Base-by-base conservation (phyloP, 2,797 vertebrate species). In the Monodelphis domestica region DNA sequence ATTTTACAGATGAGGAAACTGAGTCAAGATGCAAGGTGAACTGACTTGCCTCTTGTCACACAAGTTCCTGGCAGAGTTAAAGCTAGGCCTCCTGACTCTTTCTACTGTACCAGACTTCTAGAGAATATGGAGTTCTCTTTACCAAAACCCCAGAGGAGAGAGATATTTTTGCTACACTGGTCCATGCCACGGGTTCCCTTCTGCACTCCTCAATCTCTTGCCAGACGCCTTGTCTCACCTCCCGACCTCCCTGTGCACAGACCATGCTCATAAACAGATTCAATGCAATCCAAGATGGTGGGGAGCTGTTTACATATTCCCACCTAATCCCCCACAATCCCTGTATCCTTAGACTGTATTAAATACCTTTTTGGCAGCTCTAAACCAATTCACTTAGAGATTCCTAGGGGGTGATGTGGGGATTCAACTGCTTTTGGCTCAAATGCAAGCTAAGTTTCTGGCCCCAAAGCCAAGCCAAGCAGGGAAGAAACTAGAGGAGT, bases 281-380 rank as follows among this genome's bases (percentile, higher is more conserved):
- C 0, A 3, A 6, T 1, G 0, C 70, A 50, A 21, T 2, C 30
- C 0, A 4, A 63, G 38, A 29, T 2, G 56, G 89, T 6, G 0
- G 33, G 33, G 1, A 89, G 56, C 3, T 21, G 5, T 0, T 0
- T 6, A 29, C 5, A 0, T 0, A 1, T 7, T 54, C n/a, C 30
- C 90, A 15, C 5, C 38, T 63, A 87, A 91, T 92, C 94, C 97
- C 57, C 93, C 54, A 51, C 38, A 45, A 54, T 94, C 97, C 94
- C 94, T 15, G 63, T 4, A 0, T 26, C 91, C 55, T 89, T 78
- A n/a, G 93, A 52, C 3, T 45, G 38, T 26, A 45, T 45, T 45
- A 84, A 84, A 84, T 84, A 26, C 70, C 70, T 50, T 84, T 24
- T 84, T 84, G 70, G 38, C 21, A 45, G 70, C 38, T 84, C 38